phyloP scores from a whole-genome alignment of 1,140 invertebrate species.

The Heliconius himera region DNA sequence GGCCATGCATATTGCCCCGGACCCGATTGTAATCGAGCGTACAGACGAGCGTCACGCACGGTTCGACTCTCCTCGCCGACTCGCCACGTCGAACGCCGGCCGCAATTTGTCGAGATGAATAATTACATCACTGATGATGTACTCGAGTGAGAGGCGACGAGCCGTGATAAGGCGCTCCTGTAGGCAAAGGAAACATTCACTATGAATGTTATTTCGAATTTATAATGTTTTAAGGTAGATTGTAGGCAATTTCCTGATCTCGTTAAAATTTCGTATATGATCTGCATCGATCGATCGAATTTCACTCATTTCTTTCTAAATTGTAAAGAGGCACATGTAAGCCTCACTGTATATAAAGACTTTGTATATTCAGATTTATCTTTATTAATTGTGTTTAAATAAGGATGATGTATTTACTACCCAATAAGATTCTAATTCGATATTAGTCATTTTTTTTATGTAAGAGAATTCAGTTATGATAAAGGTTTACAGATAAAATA shows the following conservation, averaged over 20 bases:
- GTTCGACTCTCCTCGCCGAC: slow-evolving; percentile 42
- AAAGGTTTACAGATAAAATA: background rate
- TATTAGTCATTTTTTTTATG: background rate
- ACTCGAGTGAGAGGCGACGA: slow-evolving; percentile 17
- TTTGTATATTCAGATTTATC: too few relatives aligned
- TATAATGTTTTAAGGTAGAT: background rate
- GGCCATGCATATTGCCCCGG: slow-evolving; percentile 73
- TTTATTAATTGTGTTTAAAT: too few relatives aligned
- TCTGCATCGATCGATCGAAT: too few relatives aligned
- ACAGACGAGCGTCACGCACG: slow-evolving; percentile 49
- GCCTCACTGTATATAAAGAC: too few relatives aligned
- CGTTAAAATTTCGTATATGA: background rate
- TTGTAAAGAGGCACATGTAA: too few relatives aligned
- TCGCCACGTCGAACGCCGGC: slow-evolving; percentile 27
- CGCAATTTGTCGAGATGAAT: slow-evolving; percentile 40
- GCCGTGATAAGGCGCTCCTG: background rate
- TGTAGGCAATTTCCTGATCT: background rate
- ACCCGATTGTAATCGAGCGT: slow-evolving; percentile 54
- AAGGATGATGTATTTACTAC: too few relatives aligned
- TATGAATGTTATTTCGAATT: background rate
- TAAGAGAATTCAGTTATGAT: background rate
- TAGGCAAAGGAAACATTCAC: background rate
- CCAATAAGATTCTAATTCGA: background rate
- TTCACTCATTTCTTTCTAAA: too few relatives aligned
- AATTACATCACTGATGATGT: slow-evolving; percentile 34